These are phyloP conservation scores for Lichenostomus cassidix DNA, from an alignment of 2,113 vertebrate species.

Conservation along the genomic window DNA sequence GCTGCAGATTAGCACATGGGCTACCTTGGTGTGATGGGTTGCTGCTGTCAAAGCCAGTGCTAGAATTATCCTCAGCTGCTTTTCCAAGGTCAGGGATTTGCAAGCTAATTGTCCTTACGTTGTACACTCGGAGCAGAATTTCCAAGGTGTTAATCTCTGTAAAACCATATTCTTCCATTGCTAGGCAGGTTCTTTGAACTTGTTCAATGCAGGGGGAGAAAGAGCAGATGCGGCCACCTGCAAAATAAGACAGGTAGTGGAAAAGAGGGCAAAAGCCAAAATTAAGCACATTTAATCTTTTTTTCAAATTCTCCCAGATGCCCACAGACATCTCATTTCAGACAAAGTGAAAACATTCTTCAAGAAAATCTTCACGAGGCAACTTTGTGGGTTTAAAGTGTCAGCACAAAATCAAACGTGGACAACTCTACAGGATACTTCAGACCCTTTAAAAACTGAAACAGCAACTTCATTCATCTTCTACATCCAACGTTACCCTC, in stretches of 20 bases:
- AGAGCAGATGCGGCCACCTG: conserved; percentile 93
- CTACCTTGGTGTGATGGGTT: neutral
- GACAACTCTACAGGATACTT: neutral
- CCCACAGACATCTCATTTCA: neutral
- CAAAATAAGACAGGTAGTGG: neutral
- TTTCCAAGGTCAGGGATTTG: conserved; percentile 88
- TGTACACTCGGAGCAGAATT: conserved; percentile 87
- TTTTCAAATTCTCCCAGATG: neutral
- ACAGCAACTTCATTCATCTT: neutral
- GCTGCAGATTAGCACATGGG: neutral
- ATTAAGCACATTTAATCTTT: neutral
- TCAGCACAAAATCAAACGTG: neutral
- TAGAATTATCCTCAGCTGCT: conserved; percentile 24
- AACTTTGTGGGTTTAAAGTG: neutral
- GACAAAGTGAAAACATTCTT: neutral
- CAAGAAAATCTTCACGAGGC: neutral
- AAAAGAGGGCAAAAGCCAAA: neutral
- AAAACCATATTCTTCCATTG: conserved; percentile 80
- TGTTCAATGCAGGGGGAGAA: conserved; percentile 98
- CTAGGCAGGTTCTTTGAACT: conserved; percentile 91
- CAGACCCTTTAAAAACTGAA: neutral
- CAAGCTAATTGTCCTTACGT: conserved; percentile 84
- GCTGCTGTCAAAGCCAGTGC: conserved; percentile 7
- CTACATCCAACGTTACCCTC: neutral
- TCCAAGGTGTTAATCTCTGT: conserved; percentile 91